Base-by-base conservation (phyloP, 2,797 vertebrate genomes). In the Limnodromus scolopaceus region DNA sequence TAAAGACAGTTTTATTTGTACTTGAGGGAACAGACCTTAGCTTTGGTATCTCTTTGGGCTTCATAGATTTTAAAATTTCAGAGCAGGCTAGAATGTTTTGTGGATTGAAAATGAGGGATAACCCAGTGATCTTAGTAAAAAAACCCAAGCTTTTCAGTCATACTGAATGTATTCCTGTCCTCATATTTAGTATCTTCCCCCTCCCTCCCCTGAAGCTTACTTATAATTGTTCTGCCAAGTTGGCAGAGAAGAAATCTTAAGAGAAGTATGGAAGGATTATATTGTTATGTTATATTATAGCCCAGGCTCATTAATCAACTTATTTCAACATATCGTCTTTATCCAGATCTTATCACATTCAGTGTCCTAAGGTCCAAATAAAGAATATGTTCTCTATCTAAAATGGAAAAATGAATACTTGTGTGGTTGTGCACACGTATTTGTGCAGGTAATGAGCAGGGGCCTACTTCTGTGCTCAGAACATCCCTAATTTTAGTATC, bases 41-140 rank as follows among this genome's bases (percentile, higher is more conserved):
- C 27, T 83, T 94, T 82, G 75, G 16, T 49, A 74, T 17, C 9
- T 27, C 15, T 94, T 82, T 84, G 58, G 65, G 49, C 41, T 94
- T 89, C 55, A 75, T 22, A 86, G 75, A 53, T 57, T 58, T 89
- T 69, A 13, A 36, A 57, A 60, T 69, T 84, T 94, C 58, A 70
- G 49, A 82, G 13, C 48, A 45, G 15, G 38, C 16, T 87, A 71
- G 32, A 64, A 70, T 92, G 54, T 57, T 41, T 89, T 85, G 39
- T 76, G 70, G 75, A 93, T 72, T 84, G 53, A 92, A 84, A 90
- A 87, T 86, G 76, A 86, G 41, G 22, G 17, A 80, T 88, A 82
- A 76, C 82, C 12, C 23, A 49, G 14, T 38, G 22, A 83, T 34
- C 65, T 39, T 58, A 36, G 30, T 72, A 43, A 54, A 70, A 65